These are phyloP conservation scores for Protodeltote pygarga DNA, from an alignment of 2,888 invertebrate species.

Conservation along the genomic window DNA sequence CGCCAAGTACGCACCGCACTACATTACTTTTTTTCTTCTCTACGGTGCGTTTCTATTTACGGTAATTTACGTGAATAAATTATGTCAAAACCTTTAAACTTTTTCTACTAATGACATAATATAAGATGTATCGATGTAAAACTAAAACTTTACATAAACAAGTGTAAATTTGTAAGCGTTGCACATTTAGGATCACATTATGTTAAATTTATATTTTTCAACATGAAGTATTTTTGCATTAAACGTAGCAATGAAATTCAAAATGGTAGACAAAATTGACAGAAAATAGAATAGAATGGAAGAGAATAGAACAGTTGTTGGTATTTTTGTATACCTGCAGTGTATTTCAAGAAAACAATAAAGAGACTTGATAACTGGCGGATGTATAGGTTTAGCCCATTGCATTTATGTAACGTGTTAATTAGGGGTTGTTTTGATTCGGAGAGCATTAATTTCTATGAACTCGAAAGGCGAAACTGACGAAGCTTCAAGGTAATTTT, in stretches of 20 bases:
- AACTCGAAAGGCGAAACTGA: conserved; percentile 85
- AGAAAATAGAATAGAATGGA: conserved; percentile 65
- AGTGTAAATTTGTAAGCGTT: background rate
- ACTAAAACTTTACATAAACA: no score
- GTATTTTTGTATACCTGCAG: conserved; percentile 69
- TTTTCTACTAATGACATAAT: no score
- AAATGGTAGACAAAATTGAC: conserved; percentile 70
- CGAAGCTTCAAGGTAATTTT: conserved; percentile 86
- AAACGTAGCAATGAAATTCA: conserved; percentile 56
- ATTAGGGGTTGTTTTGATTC: conserved; percentile 68
- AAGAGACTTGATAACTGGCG: conserved; percentile 42
- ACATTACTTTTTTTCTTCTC: no score
- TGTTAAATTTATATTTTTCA: background rate
- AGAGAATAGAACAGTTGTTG: conserved; percentile 67
- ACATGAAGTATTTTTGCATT: conserved; percentile 34
- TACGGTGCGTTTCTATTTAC: no score
- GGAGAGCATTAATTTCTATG: conserved; percentile 80
- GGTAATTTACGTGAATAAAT: no score
- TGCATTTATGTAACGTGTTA: conserved; percentile 66
- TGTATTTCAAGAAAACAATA: conserved; percentile 61
- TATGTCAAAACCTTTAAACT: no score
- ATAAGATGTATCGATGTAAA: no score
- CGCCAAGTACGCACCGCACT: no score
- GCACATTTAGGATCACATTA: background rate
- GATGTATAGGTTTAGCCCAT: conserved; percentile 60